Evolutionary conservation across 2,113 vertebrate genomes (phyloP), one percentile per base, ranked within the genome.

Genomic region (Ranitomeya imitator): DNA sequence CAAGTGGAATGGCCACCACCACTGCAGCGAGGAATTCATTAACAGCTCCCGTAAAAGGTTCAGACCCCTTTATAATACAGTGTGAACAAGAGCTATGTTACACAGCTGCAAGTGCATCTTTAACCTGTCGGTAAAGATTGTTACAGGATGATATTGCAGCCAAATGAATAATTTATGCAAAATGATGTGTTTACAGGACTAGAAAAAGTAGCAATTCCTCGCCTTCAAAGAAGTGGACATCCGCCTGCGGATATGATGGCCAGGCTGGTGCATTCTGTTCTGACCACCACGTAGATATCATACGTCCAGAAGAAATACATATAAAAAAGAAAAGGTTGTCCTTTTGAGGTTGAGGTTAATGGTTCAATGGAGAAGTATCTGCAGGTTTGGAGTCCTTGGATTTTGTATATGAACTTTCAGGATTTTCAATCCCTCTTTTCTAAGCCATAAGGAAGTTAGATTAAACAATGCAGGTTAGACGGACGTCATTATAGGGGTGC

Each of bases 11-110:
- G 67, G 76, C 74, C 51, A 19, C 21, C n/a, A 60, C 37, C 65
- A 79, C 79, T 10, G 67, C 60, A 79, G 37, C 69, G 23, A 86
- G 31, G 11, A 51, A 51, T 79, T 86, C 60, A 86, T 86, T 86
- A 86, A 65, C 45, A 67, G 52, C 15, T 55, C 51, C 21, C 54
- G 74, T n/a, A 67, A 69, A 79, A 69, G 31, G 63, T 63, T 11
- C 78, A 81, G 74, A 37, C 78, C 57, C n/a, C 67, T 67, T 67
- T 31, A 60, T 71, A 45, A n/a, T 51, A 71, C 73, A 26, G 54
- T 37, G 51, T 76, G 45, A 87, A 52, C 31, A 61, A n/a, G 23
- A 71, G 54, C 60, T 80, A 23, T 55, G 57, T 23, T 82, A 31
- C 51, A 73, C 26, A 45, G 12, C 69, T 67, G 57, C 21, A 73